Base-by-base conservation (phyloP, 2,797 vertebrate species). In the Petrocephalus schoutedeni region DNA sequence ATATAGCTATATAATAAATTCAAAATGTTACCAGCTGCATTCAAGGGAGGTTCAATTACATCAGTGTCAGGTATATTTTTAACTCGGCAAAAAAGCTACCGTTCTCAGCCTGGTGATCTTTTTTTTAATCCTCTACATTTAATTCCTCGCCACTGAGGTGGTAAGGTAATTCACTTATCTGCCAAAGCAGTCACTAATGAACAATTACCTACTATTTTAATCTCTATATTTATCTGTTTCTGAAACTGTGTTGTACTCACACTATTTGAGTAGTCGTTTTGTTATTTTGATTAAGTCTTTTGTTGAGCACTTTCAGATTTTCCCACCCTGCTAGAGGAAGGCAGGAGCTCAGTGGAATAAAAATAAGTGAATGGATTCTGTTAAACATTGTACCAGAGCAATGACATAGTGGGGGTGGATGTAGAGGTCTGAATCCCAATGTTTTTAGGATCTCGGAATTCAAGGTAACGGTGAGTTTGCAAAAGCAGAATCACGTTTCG, bases 1-100 rank as follows among this genome's bases (percentile, higher is more conserved):
- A 96, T 96, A 95, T 96, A 96, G 92, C 92, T 91, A 94, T 93
- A 94, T 96, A 94, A 95, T 92, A 94, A 94, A 96, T 96, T 95
- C 94, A 92, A 82, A 51, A 95, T 95, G 95, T 92, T 93, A 90
- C 90, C 90, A 89, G 91, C 91, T 91, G 92, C 88, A 89, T 93
- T 93, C 92, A 90, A 80, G 86, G 45, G 92, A 93, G 91, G 89
- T 90, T 90, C 90, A 88, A 94, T 90, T 94, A 91, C 90, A 88
- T 71, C 45, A 91, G 89, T 89, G 89, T 92, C 94, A 95, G 94
- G 94, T 96, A 91, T 94, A 92, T 94, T 93, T 95, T 95, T 94
- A 93, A 95, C 93, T 93, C 90, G 87, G 85, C 93, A 92, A 85
- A 89, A 92, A 91, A 89, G 89, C 91, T 93, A 94, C 93, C 91